phyloP scores from a whole-genome alignment of 2,113 vertebrate species.

The Oreochromis tanganicae region DNA sequence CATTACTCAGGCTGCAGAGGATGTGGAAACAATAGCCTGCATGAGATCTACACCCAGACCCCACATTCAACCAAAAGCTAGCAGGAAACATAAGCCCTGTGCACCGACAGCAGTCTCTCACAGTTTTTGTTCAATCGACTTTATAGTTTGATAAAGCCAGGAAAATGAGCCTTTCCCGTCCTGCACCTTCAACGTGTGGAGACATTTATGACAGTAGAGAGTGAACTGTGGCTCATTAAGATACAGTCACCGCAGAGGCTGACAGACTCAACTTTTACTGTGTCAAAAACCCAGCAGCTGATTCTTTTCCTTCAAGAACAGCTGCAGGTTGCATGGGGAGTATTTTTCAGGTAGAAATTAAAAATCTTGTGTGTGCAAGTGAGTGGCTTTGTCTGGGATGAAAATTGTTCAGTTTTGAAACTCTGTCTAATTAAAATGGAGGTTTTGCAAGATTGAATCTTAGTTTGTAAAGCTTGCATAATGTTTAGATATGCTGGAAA shows the following conservation, averaged over 20 bases:
- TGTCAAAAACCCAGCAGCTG: background rate
- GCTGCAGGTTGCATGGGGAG: background rate
- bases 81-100: conserved; percentile 65
- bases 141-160: conserved; percentile 45
- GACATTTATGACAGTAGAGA: conserved; percentile 25
- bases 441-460: background rate
- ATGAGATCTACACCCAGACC: conserved; percentile 67
- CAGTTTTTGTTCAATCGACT: conserved; percentile 56
- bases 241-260: background rate
- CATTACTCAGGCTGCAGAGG: conserved; percentile 71
- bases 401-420: background rate
- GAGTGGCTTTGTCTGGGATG: background rate
- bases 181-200: background rate
- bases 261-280: background rate
- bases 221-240: conserved; percentile 18
- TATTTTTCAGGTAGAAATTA: background rate
- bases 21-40: conserved; percentile 70
- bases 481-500: background rate
- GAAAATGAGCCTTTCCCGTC: conserved; percentile 22
- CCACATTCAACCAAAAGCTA: conserved; percentile 57
- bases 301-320: background rate
- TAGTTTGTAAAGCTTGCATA: background rate
- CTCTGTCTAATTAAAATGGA: background rate
- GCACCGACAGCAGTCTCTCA: conserved; percentile 58
- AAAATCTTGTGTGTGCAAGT: background rate